Base-by-base conservation (phyloP, 2,888 invertebrate genomes). In the Sarcophaga variegata region DNA sequence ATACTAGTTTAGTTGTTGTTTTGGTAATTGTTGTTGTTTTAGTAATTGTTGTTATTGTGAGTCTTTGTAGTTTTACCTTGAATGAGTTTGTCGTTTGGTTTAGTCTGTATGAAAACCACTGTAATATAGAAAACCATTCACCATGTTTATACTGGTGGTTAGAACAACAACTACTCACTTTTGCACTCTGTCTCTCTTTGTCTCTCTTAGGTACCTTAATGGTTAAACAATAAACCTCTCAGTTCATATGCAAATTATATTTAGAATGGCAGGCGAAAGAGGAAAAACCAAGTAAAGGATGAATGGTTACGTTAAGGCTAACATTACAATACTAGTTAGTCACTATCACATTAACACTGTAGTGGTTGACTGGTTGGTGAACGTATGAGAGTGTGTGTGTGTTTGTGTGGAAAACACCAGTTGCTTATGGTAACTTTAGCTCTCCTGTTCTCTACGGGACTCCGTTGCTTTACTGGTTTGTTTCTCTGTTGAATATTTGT, bases 341-440 rank as follows among this genome's bases (percentile, higher is more conserved):
- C 45, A 67, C 69, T 86, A 83, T 74, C 78, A 78, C 64, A 81
- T 86, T 86, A 83, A 81, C 80, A 81, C 74, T 78, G 25, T 64
- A 71, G 74, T 84, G 86, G 83, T 78, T 78, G 62, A 25, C 71
- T 62, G 54, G 22, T 12, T 84, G 25, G 45, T 77, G 20, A 60
- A 59, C 22, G 25, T 83, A 27, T 66, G 86, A 62, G 66, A 25
- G 69, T 67, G 85, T 83, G 62, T 83, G 67, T 72, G 76, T 74
- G 77, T 22, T 49, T 86, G 72, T 59, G 60, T 76, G 14, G 89
- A 90, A 92, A 91, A 92, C 92, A 92, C 92, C 92, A 92, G 92
- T 92, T 92, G 92, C 92, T 92, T 91, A 91, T 88, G 81, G 86
- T 84, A 75, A 87, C 86, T 81, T 81, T 76, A 64, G 70, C 37